phyloP scores from a whole-genome alignment of 2,888 invertebrate species.

The Orthonevra nobilis region DNA sequence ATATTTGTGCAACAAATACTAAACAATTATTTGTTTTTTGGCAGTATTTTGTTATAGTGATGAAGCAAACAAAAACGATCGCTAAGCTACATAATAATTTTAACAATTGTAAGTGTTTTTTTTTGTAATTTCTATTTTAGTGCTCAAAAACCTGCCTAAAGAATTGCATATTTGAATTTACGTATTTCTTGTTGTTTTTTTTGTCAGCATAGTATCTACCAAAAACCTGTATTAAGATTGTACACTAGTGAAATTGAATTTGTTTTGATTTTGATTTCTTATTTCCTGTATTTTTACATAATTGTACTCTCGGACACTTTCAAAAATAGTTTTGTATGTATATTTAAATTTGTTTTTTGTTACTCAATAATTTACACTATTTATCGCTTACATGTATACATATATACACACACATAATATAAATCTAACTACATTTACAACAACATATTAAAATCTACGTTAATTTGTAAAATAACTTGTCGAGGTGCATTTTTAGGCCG shows the following conservation, averaged over 20 bases:
- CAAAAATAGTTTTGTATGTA: conserved; percentile 39
- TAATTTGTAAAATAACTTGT: conserved; percentile 2
- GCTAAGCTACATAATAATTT: too few species aligned
- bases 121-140: too few species aligned
- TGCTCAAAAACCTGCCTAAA: conserved; percentile 9
- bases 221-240: too few species aligned
- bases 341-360: conserved; percentile 33
- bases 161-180: neutral
- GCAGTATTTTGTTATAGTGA: conserved; percentile 55
- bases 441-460: conserved; percentile 34
- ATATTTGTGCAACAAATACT: conserved; percentile 32
- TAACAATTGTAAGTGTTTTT: too few species aligned
- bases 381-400: too few species aligned
- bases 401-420: too few species aligned
- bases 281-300: conserved; percentile 21
- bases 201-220: too few species aligned
- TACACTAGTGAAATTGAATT: too few species aligned
- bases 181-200: conserved; percentile 22
- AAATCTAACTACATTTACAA: conserved; percentile 60
- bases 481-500: neutral
- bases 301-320: conserved; percentile 27
- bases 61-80: neutral
- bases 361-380: conserved; percentile 51
- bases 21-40: conserved; percentile 33
- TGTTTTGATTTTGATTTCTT: neutral